These are phyloP conservation scores for Gambusia affinis DNA, from an alignment of 2,113 vertebrate genomes.

Conservation along the genomic window DNA sequence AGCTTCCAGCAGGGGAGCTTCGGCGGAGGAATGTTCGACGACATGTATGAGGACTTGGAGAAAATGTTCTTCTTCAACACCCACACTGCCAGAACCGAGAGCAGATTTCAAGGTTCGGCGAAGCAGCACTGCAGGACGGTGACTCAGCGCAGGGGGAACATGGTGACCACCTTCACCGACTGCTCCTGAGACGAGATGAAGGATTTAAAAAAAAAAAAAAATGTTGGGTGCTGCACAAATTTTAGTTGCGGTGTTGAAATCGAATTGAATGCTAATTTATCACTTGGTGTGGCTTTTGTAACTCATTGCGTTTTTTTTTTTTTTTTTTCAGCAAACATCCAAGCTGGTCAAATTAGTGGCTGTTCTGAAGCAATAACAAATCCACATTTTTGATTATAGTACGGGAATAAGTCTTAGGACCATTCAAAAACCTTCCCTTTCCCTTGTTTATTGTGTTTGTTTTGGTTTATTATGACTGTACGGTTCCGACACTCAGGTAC, in stretches of 20 bases:
- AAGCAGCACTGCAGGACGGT: conserved; percentile 94
- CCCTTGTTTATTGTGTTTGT: conserved; percentile 46
- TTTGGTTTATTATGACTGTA: conserved; percentile 31
- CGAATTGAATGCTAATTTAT: conserved; percentile 71
- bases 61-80: conserved; percentile 94
- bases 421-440: conserved; percentile 29
- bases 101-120: conserved; percentile 84
- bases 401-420: conserved; percentile 14
- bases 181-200: conserved; percentile 81
- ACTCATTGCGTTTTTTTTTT: conserved; percentile 23
- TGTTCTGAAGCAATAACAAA: conserved; percentile 64
- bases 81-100: conserved; percentile 81
- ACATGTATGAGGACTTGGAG: conserved; percentile 96
- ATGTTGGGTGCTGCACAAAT: not conserved
- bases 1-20: conserved; percentile 87
- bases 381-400: conserved; percentile 18
- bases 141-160: conserved; percentile 94
- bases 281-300: conserved; percentile 43
- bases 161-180: conserved; percentile 97
- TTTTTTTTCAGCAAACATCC: conserved; percentile 58
- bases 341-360: conserved; percentile 23
- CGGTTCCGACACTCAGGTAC: conserved; percentile 51
- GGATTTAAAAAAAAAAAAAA: not conserved
- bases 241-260: conserved; percentile 42
- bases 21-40: conserved; percentile 88